phyloP scores from a whole-genome alignment of 2,797 vertebrate genomes.

The Pelochelys cantorii region DNA sequence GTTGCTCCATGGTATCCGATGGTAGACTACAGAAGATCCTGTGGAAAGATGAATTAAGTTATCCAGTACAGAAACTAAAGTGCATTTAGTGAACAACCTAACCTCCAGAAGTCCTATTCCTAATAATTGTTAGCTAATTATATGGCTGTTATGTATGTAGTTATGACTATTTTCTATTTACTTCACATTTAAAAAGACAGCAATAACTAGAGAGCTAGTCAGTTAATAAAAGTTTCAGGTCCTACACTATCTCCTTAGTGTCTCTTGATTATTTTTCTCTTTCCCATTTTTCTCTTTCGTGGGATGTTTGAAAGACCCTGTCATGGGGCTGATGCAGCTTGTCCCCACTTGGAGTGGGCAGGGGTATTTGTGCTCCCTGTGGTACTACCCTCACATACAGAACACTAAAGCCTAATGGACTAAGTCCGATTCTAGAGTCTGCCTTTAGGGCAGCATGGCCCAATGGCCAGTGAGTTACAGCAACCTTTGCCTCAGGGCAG shows the following conservation, averaged over 20 bases:
- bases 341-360: too few relatives aligned
- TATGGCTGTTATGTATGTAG: neutral
- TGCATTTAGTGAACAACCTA: accelerated
- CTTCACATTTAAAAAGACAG: neutral
- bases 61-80: accelerated
- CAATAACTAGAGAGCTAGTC: neutral
- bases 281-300: accelerated
- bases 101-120: accelerated
- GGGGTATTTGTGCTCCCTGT: too few relatives aligned
- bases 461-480: too few relatives aligned
- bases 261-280: neutral
- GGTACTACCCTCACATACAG: too few relatives aligned
- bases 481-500: too few relatives aligned
- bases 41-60: neutral
- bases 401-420: too few relatives aligned
- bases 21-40: neutral
- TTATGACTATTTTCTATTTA: neutral
- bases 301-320: neutral
- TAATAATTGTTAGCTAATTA: neutral
- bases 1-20: neutral
- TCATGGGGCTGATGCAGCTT: too few relatives aligned
- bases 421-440: too few relatives aligned
- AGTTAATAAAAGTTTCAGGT: neutral
- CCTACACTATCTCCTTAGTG: neutral
- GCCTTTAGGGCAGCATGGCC: too few relatives aligned